Evolutionary conservation across 2,797 vertebrate species (phyloP).

Genomic region (Tenualosa thibaudeaui): DNA sequence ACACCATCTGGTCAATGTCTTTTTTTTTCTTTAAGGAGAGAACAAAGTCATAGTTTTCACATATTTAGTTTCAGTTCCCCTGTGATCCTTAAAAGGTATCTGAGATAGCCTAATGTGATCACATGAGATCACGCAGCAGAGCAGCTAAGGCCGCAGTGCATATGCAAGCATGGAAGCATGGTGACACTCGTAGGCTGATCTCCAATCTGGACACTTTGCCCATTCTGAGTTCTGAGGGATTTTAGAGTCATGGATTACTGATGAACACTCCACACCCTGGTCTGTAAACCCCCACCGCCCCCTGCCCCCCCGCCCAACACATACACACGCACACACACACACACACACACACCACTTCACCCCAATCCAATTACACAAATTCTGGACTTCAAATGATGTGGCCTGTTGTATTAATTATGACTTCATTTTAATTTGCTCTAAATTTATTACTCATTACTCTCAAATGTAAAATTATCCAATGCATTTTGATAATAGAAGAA

Average conservation of each 20-base stretch:
- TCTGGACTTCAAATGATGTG: constrained; percentile 20
- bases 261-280: not conserved
- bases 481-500: constrained; percentile 3
- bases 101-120: not conserved
- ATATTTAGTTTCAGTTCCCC: constrained; percentile 2
- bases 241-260: not conserved
- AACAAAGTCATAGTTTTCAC: constrained; percentile 9
- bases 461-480: constrained; percentile 15
- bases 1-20: constrained; percentile 14
- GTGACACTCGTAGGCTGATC: not conserved
- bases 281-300: not conserved
- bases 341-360: not conserved
- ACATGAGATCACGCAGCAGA: not conserved
- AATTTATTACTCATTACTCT: constrained; percentile 11
- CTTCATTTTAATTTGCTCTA: constrained; percentile 18
- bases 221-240: not conserved
- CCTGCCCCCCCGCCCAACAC: not conserved
- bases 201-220: not conserved
- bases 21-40: not conserved
- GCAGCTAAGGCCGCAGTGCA: not conserved
- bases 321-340: not conserved
- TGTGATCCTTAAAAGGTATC: not conserved
- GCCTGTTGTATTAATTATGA: constrained; percentile 17
- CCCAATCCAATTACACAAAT: constrained; percentile 22
- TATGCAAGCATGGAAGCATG: constrained; percentile 24